A percentile compares a stretch with the other conserved stretches of the same genome.
phyloP scores from a whole-genome alignment of 2,113 vertebrate genomes.

The Lontra canadensis region DNA sequence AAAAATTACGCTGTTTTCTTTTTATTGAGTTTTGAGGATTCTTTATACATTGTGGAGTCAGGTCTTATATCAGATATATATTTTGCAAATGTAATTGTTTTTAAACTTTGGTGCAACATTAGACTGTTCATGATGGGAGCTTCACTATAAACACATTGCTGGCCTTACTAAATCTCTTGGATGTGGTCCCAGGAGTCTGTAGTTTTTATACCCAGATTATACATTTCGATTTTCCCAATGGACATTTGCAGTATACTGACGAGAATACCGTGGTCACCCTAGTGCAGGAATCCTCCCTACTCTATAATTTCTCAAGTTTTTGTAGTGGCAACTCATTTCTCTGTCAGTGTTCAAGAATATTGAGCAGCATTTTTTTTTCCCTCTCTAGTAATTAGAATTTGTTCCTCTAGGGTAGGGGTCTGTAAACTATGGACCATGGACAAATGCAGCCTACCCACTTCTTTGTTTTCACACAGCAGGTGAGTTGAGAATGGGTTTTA shows the following conservation, averaged over 20 bases:
- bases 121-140: background rate
- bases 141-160: background rate
- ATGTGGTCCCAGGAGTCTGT: background rate
- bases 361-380: background rate
- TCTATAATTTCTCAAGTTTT: background rate
- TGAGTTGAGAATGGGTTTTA: background rate
- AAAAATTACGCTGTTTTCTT: background rate
- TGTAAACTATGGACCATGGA: background rate
- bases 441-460: background rate
- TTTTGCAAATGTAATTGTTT: background rate
- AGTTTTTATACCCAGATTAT: background rate
- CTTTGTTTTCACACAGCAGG: background rate
- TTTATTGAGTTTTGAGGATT: background rate
- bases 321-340: background rate
- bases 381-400: background rate
- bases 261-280: background rate
- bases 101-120: background rate
- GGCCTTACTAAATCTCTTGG: background rate
- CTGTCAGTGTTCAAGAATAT: background rate
- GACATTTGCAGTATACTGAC: background rate
- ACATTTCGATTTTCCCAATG: background rate
- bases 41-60: background rate
- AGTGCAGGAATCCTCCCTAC: background rate
- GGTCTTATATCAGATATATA: background rate
- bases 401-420: background rate